Base-by-base conservation (phyloP, 2,888 invertebrate species). In the Cinara cedri region DNA sequence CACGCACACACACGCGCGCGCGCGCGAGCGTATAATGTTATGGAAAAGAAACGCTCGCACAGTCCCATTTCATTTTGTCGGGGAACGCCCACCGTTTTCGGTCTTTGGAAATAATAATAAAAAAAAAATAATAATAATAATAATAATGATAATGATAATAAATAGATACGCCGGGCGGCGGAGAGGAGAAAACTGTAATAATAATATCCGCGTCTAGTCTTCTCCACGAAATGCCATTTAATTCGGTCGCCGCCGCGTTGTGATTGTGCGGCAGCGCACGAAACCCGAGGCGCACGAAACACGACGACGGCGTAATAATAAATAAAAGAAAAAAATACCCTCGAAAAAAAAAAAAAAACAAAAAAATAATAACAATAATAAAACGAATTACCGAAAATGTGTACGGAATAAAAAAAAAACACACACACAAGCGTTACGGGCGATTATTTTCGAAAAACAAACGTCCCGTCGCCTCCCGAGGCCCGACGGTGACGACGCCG, bases 41-140 rank as follows among this genome's bases (percentile, higher is more conserved):
- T n/a, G n/a, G n/a, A n/a, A n/a, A n/a, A n/a, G n/a, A n/a, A n/a
- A n/a, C n/a, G n/a, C n/a, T n/a, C 21, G 44, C 65, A 19, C 78
- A 78, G 70, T 78, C 78, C 78, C 78, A 78, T 78, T 78, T 78
- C 70, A 70, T 78, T 70, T 70, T 42, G 78, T 78, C 49, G 9
- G 70, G 78, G 26, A 51, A 78, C 78, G 78, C 78, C 78, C 78
- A 78, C 70, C 78, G 78, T 78, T 78, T 78, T 78, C 60, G 78
- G 60, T 60, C 49, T 6, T 4, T 34, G 34, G 34, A 34, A n/a
- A 34, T 6, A 34, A 34, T 6, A 34, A 34, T 3, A 34, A 6
- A 34, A 34, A 34, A 34, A 34, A 34, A 34, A 34, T 34, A 34
- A 34, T 34, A 34, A 34, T 4, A 34, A 34, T 4, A 34, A 34